A percentile compares a stretch with the other conserved stretches of the same genome.
These are phyloP conservation scores for Brachionus rubens DNA, from an alignment of 1,140 invertebrate genomes.

Conservation along the genomic window DNA sequence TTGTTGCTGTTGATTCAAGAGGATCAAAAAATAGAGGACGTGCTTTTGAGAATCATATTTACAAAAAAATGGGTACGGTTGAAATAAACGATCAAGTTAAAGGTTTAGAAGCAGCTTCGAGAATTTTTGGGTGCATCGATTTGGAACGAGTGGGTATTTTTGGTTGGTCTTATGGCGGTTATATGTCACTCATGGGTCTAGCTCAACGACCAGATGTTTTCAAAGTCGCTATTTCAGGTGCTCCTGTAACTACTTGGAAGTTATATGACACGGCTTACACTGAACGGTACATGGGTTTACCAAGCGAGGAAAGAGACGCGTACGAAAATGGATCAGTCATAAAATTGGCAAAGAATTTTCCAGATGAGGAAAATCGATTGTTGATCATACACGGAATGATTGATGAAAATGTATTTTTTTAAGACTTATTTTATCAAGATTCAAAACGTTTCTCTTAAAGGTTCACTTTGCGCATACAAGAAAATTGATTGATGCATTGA, in stretches of 20 bases:
- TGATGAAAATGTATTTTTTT: constrained; percentile 99
- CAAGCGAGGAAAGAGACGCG: constrained; percentile 72
- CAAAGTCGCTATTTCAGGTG: constrained; percentile 80
- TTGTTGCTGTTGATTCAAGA: constrained; percentile 87
- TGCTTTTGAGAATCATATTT: constrained; percentile 82
- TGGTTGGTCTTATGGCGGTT: constrained; percentile 90
- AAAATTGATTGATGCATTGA: constrained; percentile 78
- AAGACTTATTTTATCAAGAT: no score
- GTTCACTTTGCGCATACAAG: constrained; percentile 91
- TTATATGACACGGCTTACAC: constrained; percentile 92
- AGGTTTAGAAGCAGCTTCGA: constrained; percentile 79
- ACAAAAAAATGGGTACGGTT: constrained; percentile 84
- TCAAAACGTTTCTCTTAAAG: no score
- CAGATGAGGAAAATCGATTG: constrained; percentile 73
- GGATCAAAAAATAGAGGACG: constrained; percentile 88
- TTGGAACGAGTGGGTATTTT: constrained; percentile 86
- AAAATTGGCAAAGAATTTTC: constrained; percentile 54
- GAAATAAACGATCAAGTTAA: constrained; percentile 94
- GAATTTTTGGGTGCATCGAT: constrained; percentile 81
- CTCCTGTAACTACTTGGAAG: constrained; percentile 92
- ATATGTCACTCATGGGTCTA: constrained; percentile 63
- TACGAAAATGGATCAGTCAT: constrained; percentile 63
- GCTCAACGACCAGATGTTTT: constrained; percentile 62
- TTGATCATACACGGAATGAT: constrained; percentile 96
- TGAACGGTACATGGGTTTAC: constrained; percentile 86